These are phyloP conservation scores for Temnothorax ravouxi DNA, from an alignment of 2,888 invertebrate genomes.

Conservation along the genomic window DNA sequence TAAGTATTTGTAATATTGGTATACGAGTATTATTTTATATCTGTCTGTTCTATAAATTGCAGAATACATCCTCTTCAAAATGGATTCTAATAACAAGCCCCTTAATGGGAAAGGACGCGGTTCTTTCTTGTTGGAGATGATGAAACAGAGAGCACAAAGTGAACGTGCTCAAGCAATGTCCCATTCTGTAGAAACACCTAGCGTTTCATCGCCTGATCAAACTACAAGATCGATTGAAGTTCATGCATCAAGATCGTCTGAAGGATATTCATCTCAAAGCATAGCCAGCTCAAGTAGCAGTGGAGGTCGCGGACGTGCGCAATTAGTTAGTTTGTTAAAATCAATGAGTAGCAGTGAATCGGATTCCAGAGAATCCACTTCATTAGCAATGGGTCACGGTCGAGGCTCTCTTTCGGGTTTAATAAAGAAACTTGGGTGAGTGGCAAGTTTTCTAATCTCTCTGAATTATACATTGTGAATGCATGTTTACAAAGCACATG, in stretches of 20 bases:
- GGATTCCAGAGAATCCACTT: conserved; percentile 10
- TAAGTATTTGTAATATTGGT: neutral
- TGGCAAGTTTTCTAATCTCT: neutral
- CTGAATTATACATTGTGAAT: neutral
- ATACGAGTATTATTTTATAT: neutral
- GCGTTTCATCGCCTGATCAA: neutral
- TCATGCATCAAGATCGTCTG: conserved; percentile 9
- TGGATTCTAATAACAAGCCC: neutral
- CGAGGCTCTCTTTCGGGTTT: conserved; percentile 57
- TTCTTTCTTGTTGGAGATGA: conserved; percentile 60
- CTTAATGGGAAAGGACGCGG: conserved; percentile 60
- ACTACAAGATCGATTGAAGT: neutral
- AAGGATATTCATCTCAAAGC: neutral
- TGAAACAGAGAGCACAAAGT: conserved; percentile 37
- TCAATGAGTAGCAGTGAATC: neutral
- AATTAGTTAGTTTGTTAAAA: conserved; percentile 27
- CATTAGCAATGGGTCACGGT: conserved; percentile 54
- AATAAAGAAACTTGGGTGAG: conserved; percentile 53
- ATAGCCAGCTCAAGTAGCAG: neutral
- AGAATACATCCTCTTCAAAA: conserved; percentile 10
- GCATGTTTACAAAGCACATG: neutral
- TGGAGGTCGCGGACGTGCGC: conserved; percentile 61
- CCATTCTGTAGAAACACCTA: conserved; percentile 7
- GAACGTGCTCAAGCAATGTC: neutral
- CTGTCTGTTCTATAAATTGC: neutral